Conservation (phyloP, 2,888 invertebrate genomes). For the Caradrina clavipalpis region DNA sequence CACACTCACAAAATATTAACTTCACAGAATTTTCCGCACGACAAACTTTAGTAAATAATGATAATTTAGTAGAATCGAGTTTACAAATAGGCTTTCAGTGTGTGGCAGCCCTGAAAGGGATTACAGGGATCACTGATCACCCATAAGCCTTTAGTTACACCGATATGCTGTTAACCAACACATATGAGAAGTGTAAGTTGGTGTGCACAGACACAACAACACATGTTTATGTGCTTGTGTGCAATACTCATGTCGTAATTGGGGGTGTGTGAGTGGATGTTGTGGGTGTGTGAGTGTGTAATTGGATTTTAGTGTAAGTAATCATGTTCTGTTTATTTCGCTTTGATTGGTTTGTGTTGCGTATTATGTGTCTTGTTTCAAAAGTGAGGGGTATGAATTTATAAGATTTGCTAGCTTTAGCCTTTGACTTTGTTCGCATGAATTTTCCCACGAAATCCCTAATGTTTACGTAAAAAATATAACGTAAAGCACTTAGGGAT, state of each 20-base stretch:
- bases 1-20: not conserved
- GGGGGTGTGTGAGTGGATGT: slow-evolving; percentile 19
- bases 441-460: too few relatives aligned
- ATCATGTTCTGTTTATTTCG: slow-evolving; percentile 53
- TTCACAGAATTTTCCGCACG: slow-evolving; percentile 22
- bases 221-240: slow-evolving; percentile 34
- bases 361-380: slow-evolving; percentile 19
- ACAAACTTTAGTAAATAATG: slow-evolving; percentile 42
- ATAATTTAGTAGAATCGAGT: slow-evolving; percentile 49
- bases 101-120: slow-evolving; percentile 59
- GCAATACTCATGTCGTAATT: not conserved
- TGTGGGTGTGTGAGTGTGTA: slow-evolving; percentile 36
- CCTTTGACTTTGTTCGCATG: too few relatives aligned
- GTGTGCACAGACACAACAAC: slow-evolving; percentile 26
- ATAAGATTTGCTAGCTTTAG: too few relatives aligned
- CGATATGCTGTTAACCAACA: slow-evolving; percentile 68
- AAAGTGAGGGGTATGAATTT: slow-evolving; percentile 9
- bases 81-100: slow-evolving; percentile 58
- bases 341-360: slow-evolving; percentile 44
- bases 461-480: too few relatives aligned
- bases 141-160: slow-evolving; percentile 66
- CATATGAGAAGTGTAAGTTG: slow-evolving; percentile 35
- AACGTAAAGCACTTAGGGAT: too few relatives aligned
- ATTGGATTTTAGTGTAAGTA: slow-evolving; percentile 62
- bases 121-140: slow-evolving; percentile 65